Conservation (phyloP, 2,797 vertebrate genomes). For the Geotrypetes seraphini region DNA sequence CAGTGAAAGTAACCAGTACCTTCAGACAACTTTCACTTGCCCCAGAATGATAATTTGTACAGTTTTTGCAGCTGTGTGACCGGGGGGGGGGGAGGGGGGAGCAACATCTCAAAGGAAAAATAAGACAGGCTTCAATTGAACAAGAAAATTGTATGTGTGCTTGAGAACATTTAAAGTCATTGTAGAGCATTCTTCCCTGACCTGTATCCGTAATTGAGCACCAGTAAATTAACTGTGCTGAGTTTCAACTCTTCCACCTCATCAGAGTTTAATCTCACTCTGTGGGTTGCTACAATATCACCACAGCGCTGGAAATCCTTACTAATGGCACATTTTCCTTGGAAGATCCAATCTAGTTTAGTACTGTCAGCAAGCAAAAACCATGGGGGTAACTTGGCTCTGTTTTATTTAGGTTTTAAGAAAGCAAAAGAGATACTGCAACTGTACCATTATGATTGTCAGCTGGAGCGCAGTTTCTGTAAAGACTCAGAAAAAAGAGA, state of each 20-base stretch:
- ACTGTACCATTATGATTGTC: accelerated
- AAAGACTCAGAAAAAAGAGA: no score
- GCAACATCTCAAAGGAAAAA: slow-evolving; percentile 22
- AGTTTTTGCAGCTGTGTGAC: neutral
- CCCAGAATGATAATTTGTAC: slow-evolving; percentile 1
- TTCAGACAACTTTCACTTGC: slow-evolving; percentile 18
- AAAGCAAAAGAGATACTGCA: neutral
- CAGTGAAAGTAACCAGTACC: slow-evolving; percentile 15
- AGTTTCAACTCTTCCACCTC: slow-evolving; percentile 28
- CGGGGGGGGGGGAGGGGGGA: slow-evolving; percentile 27
- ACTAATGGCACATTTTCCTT: slow-evolving; percentile 16
- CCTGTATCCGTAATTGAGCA: slow-evolving; percentile 15
- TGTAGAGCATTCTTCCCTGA: slow-evolving; percentile 18
- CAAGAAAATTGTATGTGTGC: slow-evolving; percentile 21
- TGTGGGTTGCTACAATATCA: slow-evolving; percentile 1
- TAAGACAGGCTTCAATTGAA: slow-evolving; percentile 29
- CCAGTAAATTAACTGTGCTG: slow-evolving; percentile 35
- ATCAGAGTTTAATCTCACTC: slow-evolving; percentile 27
- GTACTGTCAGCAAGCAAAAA: slow-evolving; percentile 6
- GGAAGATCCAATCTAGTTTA: neutral
- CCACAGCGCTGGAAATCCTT: slow-evolving; percentile 15
- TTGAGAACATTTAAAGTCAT: slow-evolving; percentile 24
- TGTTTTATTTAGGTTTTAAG: no score
- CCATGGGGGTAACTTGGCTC: neutral
- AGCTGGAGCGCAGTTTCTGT: neutral